Base-by-base conservation (phyloP, 2,888 invertebrate species). In the Acanthosoma haemorrhoidale region DNA sequence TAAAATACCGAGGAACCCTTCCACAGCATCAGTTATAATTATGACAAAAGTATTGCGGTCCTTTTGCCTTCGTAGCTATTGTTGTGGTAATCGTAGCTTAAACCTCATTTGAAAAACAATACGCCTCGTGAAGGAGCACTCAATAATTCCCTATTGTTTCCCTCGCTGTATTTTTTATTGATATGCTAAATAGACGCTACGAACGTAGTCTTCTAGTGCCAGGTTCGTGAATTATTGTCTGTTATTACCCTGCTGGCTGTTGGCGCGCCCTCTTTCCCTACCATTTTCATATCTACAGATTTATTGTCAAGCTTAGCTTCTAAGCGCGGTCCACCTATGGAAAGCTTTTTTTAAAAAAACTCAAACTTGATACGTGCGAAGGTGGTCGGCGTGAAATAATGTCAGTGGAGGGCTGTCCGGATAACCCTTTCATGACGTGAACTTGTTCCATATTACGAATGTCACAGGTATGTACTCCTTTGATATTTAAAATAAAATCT, bases 171-270 rank as follows among this genome's bases (percentile, higher is more conserved):
- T 73, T 75, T 75, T 75, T 75, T 75, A 75, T 75, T 75, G 75
- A 75, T 75, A 75, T 75, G 75, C 75, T 74, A 75, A 75, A 74
- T 75, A 75, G 75, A 74, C 68, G 73, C 71, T 58, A 68, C 31
- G 64, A 39, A 63, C 61, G 71, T 66, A 67, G 64, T 69, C 73
- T 71, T 73, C 73, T 71, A 61, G 59, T 70, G 71, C 68, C 73
- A 70, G 59, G 59, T 51, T 68, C 68, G 71, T 73, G 73, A 73
- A 68, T 71, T 73, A 73, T 73, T 71, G 73, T 71, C 70, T 63
- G 70, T 73, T 73, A 71, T 71, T 73, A 73, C 73, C 58, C 58
- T 31, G 58, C 58, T 29, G 21, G 18, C 15, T 57, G n/a, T n/a
- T 21, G 39, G 16, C 61, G 69, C 60, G 66, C 73, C 68, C 73